phyloP scores from a whole-genome alignment of 2,113 vertebrate genomes.

The Gobio gobio region DNA sequence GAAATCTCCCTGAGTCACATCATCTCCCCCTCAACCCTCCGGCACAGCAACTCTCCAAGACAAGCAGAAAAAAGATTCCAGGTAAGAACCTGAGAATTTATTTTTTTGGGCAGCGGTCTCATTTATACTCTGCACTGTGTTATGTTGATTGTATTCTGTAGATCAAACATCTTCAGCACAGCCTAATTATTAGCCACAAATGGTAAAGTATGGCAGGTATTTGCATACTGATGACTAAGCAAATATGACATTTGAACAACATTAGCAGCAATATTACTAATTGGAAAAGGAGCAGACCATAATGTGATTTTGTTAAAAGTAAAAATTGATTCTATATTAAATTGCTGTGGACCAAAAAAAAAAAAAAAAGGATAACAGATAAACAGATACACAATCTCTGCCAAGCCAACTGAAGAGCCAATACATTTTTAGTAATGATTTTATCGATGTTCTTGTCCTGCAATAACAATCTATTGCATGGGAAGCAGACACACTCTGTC shows the following conservation, averaged over 20 bases:
- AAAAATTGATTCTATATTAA: slow-evolving; percentile 9
- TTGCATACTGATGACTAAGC: slow-evolving; percentile 13
- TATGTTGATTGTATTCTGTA: neutral
- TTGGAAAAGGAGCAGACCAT: neutral
- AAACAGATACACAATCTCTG: neutral
- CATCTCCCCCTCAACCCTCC: slow-evolving; percentile 1
- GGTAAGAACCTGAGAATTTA: neutral
- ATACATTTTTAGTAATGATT: neutral
- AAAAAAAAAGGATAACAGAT: neutral
- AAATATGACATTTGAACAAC: neutral
- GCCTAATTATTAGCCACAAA: slow-evolving; percentile 11
- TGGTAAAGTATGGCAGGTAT: slow-evolving; percentile 13
- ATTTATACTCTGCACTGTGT: neutral
- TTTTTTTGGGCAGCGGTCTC: neutral
- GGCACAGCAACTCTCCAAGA: neutral
- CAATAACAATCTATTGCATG: neutral
- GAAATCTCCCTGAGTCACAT: slow-evolving; percentile 38
- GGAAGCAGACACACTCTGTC: too few species aligned
- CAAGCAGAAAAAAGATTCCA: slow-evolving; percentile 9
- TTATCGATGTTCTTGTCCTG: neutral
- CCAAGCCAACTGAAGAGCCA: neutral
- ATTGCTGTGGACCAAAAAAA: neutral
- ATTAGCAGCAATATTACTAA: neutral
- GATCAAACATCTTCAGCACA: neutral
- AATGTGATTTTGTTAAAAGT: neutral